Evolutionary conservation across 2,888 invertebrate species (phyloP), one percentile per base, ranked within the genome.

Genomic region (Syritta pipiens): DNA sequence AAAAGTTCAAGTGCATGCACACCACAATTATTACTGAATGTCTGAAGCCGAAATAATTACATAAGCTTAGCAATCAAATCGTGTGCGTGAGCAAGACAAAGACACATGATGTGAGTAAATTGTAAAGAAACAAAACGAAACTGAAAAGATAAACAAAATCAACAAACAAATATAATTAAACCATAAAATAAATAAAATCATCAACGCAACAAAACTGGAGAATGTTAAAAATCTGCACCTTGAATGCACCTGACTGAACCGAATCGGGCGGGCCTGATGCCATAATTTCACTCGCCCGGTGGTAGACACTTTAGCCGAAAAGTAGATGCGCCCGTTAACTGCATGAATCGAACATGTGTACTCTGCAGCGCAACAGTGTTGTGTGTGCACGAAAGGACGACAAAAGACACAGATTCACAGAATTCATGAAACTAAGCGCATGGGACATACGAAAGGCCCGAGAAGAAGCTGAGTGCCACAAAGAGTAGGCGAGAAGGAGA

Each of bases 91-190:
- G 83, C 87, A 88, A 86, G 86, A 87, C 89, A 86, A 89, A 87
- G 85, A 88, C 87, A 85, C 85, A 87, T 86, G 86, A 86, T 87
- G 86, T 85, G 86, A 86, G 87, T 86, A 86, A 86, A 85, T 86
- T 57, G 59, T 82, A 79, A 83, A 82, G 44, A 81, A n/a, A n/a
- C n/a, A n/a, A n/a, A n/a, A n/a, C n/a, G n/a, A n/a, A n/a, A n/a
- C n/a, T n/a, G n/a, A 81, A 9, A 67, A 79, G 60, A 46, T 65
- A n/a, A n/a, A n/a, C n/a, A n/a, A 83, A 81, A 67, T 24, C 22
- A 57, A 82, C 59, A 69, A 76, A 72, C 53, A 65, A 79, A 69
- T 49, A 26, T 81, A 84, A 83, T 48, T 37, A 71, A 55, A 81
- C 71, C 40, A 81, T 7, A 67, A 75, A 67, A 49, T 62, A 65